These are phyloP conservation scores for Mustelus asterias DNA, from an alignment of 2,113 vertebrate species.

Conservation along the genomic window DNA sequence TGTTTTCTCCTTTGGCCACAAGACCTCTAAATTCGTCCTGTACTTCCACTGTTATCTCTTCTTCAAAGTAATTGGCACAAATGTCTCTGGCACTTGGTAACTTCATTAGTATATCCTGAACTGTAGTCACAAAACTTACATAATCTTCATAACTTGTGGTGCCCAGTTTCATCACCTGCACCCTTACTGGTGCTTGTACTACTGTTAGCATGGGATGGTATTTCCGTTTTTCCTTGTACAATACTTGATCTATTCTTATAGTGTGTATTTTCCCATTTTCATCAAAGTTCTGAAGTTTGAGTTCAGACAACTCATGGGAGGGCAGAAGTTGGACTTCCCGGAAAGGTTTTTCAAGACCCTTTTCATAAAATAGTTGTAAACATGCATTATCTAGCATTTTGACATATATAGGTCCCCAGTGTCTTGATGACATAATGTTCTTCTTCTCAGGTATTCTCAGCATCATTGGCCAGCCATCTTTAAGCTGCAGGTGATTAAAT, in stretches of 20 bases:
- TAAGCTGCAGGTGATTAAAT: slow-evolving; percentile 50
- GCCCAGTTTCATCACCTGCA: slow-evolving; percentile 76
- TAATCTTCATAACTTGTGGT: slow-evolving; percentile 74
- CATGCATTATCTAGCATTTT: slow-evolving; percentile 59
- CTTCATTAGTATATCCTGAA: slow-evolving; percentile 65
- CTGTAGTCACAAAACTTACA: slow-evolving; percentile 65
- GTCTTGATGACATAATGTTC: slow-evolving; percentile 88
- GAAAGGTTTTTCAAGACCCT: slow-evolving; percentile 77
- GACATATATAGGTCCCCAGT: slow-evolving; percentile 83
- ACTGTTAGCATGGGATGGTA: slow-evolving; percentile 75
- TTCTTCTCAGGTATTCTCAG: slow-evolving; percentile 87
- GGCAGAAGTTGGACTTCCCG: slow-evolving; percentile 69
- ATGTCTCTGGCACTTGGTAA: slow-evolving; percentile 59
- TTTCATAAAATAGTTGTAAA: slow-evolving; percentile 78
- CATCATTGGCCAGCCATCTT: slow-evolving; percentile 81
- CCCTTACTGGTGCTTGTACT: slow-evolving; percentile 63
- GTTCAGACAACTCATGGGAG: slow-evolving; percentile 72
- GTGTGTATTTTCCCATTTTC: slow-evolving; percentile 78
- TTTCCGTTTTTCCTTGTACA: slow-evolving; percentile 76
- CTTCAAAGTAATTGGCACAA: slow-evolving; percentile 67
- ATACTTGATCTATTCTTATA: slow-evolving; percentile 68
- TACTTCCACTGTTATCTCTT: slow-evolving; percentile 75
- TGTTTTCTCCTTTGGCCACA: slow-evolving; percentile 62
- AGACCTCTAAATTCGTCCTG: slow-evolving; percentile 71
- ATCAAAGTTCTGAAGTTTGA: slow-evolving; percentile 75